Base-by-base conservation (phyloP, 2,888 invertebrate species). In the Fragum whitleyi region DNA sequence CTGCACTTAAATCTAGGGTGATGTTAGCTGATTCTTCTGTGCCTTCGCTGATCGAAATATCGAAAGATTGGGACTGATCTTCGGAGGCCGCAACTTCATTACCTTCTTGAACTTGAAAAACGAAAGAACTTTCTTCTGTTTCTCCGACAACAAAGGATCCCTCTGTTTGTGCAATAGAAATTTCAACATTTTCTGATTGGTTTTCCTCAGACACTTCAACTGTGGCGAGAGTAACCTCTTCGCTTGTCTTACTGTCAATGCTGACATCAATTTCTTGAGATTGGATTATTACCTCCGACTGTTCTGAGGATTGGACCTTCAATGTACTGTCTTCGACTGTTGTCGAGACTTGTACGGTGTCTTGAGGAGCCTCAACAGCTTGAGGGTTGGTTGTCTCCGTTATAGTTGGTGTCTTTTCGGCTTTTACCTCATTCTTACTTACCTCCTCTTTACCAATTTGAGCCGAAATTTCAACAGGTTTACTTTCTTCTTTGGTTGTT, bases 1-100 rank as follows among this genome's bases (percentile, higher is more conserved):
- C 72, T 75, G 75, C 61, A 16, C 71, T 71, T 23, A 62, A 57
- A 61, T 67, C 74, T 57, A 55, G 21, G 21, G 51, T 73, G 23
- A 59, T 42, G n/a, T 65, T 65, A n/a, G 65, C 65, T 0, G 65
- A 21, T 42, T 65, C 65, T 23, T 39, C 65, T 26, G 65, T 65
- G n/a, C 47, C 59, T 32, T 77, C 67, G 9, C 55, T 62, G 16
- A 72, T 42, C 39, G 67, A 65, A 65, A 62, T 59, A 23, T 32
- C 67, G 53, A 74, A 67, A 28, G 59, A 29, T 29, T 65, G 36
- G 5, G 39, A 21, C 26, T 65, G 39, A 21, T 42, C 42, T 21
- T 65, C 65, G 14, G 65, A 21, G 11, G 65, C 14, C 21, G n/a
- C 65, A 23, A n/a, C 23, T 65, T 39, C n/a, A 39, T 36, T 42